phyloP scores from a whole-genome alignment of 2,113 vertebrate genomes.

The Peromyscus maniculatus region DNA sequence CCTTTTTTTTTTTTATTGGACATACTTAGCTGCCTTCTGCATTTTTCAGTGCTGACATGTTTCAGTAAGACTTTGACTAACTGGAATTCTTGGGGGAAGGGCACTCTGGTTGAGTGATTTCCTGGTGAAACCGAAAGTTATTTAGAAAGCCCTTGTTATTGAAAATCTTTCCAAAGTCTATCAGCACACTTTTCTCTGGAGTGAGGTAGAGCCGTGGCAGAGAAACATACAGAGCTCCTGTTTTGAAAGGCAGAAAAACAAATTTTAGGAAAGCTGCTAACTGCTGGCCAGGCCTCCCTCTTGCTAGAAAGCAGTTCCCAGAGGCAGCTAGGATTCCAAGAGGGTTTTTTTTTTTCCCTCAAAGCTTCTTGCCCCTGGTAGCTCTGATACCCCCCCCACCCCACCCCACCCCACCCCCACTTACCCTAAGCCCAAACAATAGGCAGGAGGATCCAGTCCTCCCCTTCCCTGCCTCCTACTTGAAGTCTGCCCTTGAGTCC shows the following conservation, averaged over 20 bases:
- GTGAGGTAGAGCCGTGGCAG: neutral
- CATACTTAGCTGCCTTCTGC: constrained; percentile 58
- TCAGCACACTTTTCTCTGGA: constrained; percentile 64
- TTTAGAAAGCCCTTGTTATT: constrained; percentile 65
- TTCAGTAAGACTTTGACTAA: constrained; percentile 66
- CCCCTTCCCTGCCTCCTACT: neutral
- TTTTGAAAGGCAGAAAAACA: neutral
- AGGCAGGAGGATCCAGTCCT: neutral
- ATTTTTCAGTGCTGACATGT: constrained; percentile 61
- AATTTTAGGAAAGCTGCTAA: constrained; percentile 8
- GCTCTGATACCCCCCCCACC: too few relatives aligned
- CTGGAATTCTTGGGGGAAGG: constrained; percentile 56
- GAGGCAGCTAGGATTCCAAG: neutral
- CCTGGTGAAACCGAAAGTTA: constrained; percentile 71
- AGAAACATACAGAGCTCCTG: neutral
- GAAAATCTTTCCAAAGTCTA: constrained; percentile 76
- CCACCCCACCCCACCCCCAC: too few relatives aligned
- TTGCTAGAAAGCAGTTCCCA: neutral
- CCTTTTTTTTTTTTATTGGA: neutral
- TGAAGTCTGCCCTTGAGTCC: neutral
- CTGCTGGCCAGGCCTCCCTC: neutral
- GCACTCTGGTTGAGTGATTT: constrained; percentile 56
- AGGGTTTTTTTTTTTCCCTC: neutral
- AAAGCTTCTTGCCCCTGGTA: neutral
- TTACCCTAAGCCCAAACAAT: neutral